Evolutionary conservation across 2,113 vertebrate genomes (phyloP), one percentile per base, ranked within the genome.

Genomic region (Hyaena hyaena): DNA sequence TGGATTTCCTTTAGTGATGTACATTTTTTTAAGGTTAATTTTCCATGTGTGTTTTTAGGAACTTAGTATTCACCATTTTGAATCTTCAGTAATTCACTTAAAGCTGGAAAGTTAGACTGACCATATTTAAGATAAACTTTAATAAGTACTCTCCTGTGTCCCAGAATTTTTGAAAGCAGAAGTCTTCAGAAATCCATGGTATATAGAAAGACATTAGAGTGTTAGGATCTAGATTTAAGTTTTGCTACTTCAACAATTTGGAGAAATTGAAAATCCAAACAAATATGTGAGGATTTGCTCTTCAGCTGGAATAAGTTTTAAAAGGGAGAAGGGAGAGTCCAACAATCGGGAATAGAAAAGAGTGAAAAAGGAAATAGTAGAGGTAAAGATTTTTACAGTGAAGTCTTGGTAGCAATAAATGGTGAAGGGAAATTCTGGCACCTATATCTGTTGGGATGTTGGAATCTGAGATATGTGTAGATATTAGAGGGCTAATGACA

Each of bases 41-140:
- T 88, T 71, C 85, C 28, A 66, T 65, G 79, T 91, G 16, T 45
- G 35, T 48, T 73, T 97, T 84, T 88, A 89, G 65, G 94, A 65
- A 12, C 53, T 14, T 33, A 85, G 23, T 76, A 21, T 74, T 84
- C 93, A 19, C 26, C 55, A 24, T 83, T 96, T 94, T 88, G n/a
- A 68, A 65, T 94, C 45, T 97, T 61, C 43, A 63, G 63, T 84
- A 74, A 43, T 65, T 21, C 23, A 80, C 68, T 96, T 76, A 95
- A 92, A 92, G 15, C 23, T 88, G 28, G 14, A 50, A 74, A 26
- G 43, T 68, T 77, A n/a, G 21, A 69, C 12, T 91, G n/a, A 80
- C 16, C 33, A 63, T 93, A 82, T 73, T 58, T 65, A 88, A 90
- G 53, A 48, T 82, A 77, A 45, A 88, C 58, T 71, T 94, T 53